A percentile compares a stretch with the other conserved stretches of the same genome.
Evolutionary conservation across 2,888 invertebrate species (phyloP).

Genomic region (Nudaria mundana): DNA sequence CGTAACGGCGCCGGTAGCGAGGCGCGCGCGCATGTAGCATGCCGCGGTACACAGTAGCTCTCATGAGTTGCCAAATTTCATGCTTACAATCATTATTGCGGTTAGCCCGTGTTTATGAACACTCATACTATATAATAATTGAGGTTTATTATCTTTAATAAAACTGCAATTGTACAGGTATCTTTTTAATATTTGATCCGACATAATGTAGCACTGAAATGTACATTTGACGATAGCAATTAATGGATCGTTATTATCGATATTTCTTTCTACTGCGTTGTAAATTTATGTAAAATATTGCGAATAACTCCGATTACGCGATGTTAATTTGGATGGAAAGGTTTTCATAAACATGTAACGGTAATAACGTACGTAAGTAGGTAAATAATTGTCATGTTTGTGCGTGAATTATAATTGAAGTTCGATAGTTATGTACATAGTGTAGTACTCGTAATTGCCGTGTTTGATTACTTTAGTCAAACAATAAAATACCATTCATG

Average conservation of each 20-base stretch:
- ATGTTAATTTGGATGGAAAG: conserved; percentile 13
- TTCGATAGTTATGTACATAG: conserved; percentile 11
- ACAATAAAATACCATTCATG: conserved; percentile 10
- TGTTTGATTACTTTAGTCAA: conserved; percentile 18
- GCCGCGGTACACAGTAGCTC: conserved; percentile 51
- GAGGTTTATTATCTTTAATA: conserved; percentile 35
- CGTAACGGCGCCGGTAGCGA: conserved; percentile 75
- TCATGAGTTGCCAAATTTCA: conserved; percentile 60
- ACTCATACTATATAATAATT: conserved; percentile 35
- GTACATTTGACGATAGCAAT: conserved; percentile 13
- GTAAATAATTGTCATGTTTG: conserved; percentile 11
- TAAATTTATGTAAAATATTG: conserved; percentile 14
- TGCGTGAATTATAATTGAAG: conserved; percentile 16
- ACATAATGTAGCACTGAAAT: conserved; percentile 4
- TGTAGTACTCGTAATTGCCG: conserved; percentile 10
- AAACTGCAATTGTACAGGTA: conserved; percentile 34
- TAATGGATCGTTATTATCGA: conserved; percentile 9
- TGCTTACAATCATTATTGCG: conserved; percentile 53
- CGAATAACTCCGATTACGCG: conserved; percentile 21
- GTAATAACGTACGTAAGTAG: conserved; percentile 9
- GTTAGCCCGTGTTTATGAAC: conserved; percentile 31
- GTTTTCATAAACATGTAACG: conserved; percentile 27
- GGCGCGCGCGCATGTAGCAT: conserved; percentile 7
- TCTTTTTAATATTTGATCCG: conserved; percentile 20
- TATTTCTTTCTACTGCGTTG: conserved; percentile 14